Conservation (phyloP, 2,113 vertebrate genomes). For the Menidia beryllina region DNA sequence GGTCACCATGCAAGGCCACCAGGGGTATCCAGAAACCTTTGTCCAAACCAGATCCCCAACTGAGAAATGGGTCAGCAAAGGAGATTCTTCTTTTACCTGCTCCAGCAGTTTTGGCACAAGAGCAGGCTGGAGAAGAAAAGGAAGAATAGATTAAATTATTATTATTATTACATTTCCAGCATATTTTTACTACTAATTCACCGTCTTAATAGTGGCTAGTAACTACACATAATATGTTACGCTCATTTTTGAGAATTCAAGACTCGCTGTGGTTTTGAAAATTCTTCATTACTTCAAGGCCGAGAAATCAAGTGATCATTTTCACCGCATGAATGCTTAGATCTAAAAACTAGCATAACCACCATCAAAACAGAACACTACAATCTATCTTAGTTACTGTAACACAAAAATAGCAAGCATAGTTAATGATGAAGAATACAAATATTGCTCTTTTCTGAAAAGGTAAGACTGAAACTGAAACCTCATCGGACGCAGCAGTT, state of each 20-base stretch:
- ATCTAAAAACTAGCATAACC: no score
- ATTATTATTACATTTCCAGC: no score
- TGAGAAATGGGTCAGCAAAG: slow-evolving; percentile 68
- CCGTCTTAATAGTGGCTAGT: background rate
- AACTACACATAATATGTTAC: background rate
- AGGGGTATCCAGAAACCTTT: slow-evolving; percentile 95
- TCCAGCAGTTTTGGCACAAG: slow-evolving; percentile 9
- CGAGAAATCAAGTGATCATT: no score
- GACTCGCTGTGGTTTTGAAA: no score
- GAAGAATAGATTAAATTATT: background rate
- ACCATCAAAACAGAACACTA: no score
- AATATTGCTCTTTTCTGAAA: background rate
- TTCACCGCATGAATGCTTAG: no score
- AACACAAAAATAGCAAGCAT: no score
- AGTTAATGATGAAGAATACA: no score
- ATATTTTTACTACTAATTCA: background rate
- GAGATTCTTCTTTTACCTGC: background rate
- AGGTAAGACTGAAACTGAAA: slow-evolving; percentile 30
- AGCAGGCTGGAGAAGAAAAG: slow-evolving; percentile 33
- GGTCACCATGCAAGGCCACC: slow-evolving; percentile 99
- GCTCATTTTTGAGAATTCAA: no score
- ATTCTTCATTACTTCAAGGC: no score
- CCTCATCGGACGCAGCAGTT: slow-evolving; percentile 51
- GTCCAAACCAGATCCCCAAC: slow-evolving; percentile 95
- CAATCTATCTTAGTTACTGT: no score